phyloP scores from a whole-genome alignment of 2,888 invertebrate genomes.

The Timema cristinae region DNA sequence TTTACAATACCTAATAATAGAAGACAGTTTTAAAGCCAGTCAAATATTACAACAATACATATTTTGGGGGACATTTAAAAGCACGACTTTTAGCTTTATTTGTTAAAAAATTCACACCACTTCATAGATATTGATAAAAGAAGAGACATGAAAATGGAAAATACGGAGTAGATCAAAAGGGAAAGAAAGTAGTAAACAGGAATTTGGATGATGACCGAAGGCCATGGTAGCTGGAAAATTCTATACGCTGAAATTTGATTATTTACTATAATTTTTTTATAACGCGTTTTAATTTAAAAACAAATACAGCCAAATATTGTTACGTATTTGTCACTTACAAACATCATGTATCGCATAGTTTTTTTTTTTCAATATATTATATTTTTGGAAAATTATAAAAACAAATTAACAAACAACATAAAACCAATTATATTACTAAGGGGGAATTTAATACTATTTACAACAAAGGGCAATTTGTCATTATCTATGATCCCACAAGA shows the following conservation, averaged over 20 bases:
- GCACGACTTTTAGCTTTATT: background rate
- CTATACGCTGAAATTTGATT: slow-evolving; percentile 9
- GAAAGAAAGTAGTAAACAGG: slow-evolving; percentile 21
- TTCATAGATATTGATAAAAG: background rate
- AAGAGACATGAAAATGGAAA: background rate
- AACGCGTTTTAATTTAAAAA: slow-evolving; percentile 14
- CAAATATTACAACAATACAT: no score
- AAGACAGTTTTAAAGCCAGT: no score
- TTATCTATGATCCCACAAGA: slow-evolving; percentile 6
- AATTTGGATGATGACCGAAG: slow-evolving; percentile 28
- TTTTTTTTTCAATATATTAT: slow-evolving; percentile 10
- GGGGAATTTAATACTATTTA: slow-evolving; percentile 9
- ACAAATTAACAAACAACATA: background rate
- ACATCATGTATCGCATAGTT: slow-evolving; percentile 10
- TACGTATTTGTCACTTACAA: slow-evolving; percentile 25
- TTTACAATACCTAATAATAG: no score
- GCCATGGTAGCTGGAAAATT: slow-evolving; percentile 21
- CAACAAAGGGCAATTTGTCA: slow-evolving; percentile 12
- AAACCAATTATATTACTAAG: slow-evolving; percentile 2
- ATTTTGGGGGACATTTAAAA: background rate
- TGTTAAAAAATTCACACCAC: background rate
- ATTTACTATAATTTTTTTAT: slow-evolving; percentile 17
- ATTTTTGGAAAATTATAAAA: slow-evolving; percentile 14
- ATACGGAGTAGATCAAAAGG: background rate
- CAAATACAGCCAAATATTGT: slow-evolving; percentile 11